phyloP scores from a whole-genome alignment of 2,888 invertebrate species.

The Philhelius pedissequus region DNA sequence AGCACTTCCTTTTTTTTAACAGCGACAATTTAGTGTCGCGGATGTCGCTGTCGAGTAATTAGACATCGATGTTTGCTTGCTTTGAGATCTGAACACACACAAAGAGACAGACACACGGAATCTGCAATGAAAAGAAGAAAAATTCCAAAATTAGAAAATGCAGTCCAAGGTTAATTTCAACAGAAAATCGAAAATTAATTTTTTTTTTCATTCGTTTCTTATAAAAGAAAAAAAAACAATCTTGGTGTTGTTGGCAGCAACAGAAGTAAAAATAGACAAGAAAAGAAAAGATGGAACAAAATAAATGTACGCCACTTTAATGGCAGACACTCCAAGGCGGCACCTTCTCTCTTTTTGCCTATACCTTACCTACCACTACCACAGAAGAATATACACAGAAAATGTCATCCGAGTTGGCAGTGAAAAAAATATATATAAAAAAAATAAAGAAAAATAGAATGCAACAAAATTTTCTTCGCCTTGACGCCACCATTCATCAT shows the following conservation, averaged over 20 bases:
- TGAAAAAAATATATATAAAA: neutral
- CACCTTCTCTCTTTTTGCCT: neutral
- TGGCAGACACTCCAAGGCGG: slow-evolving; percentile 17
- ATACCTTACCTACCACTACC: no score
- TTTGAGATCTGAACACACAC: slow-evolving; percentile 32
- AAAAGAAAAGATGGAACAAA: slow-evolving; percentile 4
- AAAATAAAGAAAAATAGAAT: slow-evolving; percentile 7
- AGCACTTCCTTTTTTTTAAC: slow-evolving; percentile 34
- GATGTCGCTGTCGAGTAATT: slow-evolving; percentile 69
- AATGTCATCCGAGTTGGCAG: slow-evolving; percentile 29
- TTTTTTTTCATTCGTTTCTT: neutral
- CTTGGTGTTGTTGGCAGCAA: slow-evolving; percentile 43
- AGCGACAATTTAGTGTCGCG: slow-evolving; percentile 53
- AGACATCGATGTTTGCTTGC: slow-evolving; percentile 68
- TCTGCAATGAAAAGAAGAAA: slow-evolving; percentile 47
- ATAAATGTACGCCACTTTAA: slow-evolving; percentile 30
- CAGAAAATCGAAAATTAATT: slow-evolving; percentile 49
- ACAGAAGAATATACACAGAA: neutral
- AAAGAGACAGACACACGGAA: slow-evolving; percentile 6
- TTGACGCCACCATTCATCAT: slow-evolving; percentile 68
- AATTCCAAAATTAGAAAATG: slow-evolving; percentile 68
- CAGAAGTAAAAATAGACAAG: slow-evolving; percentile 48
- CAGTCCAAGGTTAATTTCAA: slow-evolving; percentile 68
- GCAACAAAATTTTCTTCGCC: slow-evolving; percentile 52
- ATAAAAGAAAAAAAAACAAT: no score